Evolutionary conservation across 2,888 invertebrate species (phyloP).

Genomic region (Polyommatus icarus): DNA sequence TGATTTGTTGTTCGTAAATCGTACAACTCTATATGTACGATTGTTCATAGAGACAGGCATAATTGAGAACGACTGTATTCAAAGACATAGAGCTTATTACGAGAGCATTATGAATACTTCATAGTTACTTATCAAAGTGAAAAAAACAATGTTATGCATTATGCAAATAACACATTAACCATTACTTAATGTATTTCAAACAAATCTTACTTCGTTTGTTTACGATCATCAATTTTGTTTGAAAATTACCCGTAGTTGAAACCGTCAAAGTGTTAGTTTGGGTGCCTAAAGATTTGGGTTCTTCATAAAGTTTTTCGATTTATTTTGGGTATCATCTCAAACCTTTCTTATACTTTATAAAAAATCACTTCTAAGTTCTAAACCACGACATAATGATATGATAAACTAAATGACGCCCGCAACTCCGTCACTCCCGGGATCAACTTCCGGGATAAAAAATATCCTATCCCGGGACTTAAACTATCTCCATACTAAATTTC

Average conservation of each 20-base stretch:
- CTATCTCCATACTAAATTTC: too few relatives aligned
- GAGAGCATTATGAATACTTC: too few relatives aligned
- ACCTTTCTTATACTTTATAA: background rate
- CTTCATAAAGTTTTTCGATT: background rate
- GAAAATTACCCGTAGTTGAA: background rate
- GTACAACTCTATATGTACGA: too few relatives aligned
- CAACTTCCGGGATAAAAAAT: too few relatives aligned
- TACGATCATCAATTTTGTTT: background rate
- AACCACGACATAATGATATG: background rate
- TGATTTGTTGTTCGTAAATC: too few relatives aligned
- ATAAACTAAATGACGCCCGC: too few relatives aligned
- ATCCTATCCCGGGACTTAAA: too few relatives aligned
- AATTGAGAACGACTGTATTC: too few relatives aligned
- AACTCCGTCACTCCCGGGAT: too few relatives aligned
- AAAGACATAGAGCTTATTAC: too few relatives aligned
- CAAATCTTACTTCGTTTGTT: slow-evolving; percentile 1
- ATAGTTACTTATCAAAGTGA: background rate
- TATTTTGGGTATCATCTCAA: background rate
- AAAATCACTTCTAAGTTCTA: background rate
- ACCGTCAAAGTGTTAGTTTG: background rate
- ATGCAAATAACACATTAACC: background rate
- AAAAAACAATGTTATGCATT: background rate
- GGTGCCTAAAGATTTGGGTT: background rate
- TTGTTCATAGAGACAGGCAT: too few relatives aligned
- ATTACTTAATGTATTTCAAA: background rate